Evolutionary conservation across 1,140 invertebrate species (phyloP).

Genomic region (Bradysia coprophila): DNA sequence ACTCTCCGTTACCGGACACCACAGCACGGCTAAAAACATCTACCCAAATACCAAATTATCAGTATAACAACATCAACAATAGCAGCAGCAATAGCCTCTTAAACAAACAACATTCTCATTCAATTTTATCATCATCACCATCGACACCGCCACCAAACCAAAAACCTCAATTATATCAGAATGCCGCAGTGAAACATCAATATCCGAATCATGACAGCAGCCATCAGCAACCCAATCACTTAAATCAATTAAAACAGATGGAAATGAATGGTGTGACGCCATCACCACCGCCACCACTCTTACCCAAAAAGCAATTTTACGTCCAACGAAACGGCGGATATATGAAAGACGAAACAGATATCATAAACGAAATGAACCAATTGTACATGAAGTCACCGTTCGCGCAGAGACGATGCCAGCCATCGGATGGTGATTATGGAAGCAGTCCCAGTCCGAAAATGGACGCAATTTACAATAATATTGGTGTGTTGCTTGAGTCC

Average conservation of each 20-base stretch:
- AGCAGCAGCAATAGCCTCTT: conserved; percentile 7
- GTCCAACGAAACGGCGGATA: too few species aligned
- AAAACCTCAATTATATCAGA: too few species aligned
- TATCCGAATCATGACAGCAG: too few species aligned
- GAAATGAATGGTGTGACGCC: background rate
- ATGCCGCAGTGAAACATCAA: too few species aligned
- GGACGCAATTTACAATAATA: conserved; percentile 19
- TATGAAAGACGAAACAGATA: conserved; percentile 1
- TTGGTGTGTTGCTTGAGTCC: conserved; percentile 10
- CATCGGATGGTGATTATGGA: conserved; percentile 8
- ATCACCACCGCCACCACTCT: background rate
- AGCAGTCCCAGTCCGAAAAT: conserved; percentile 22
- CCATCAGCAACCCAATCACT: too few species aligned
- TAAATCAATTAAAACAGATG: conserved; percentile 7
- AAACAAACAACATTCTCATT: too few species aligned
- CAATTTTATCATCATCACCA: too few species aligned
- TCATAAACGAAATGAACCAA: conserved; percentile 10
- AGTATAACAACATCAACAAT: conserved; percentile 3
- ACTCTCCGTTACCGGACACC: background rate
- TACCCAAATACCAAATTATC: background rate
- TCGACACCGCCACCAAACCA: too few species aligned
- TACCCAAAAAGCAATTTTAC: background rate
- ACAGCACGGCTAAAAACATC: background rate
- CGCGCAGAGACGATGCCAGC: conserved; percentile 10
- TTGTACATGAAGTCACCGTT: conserved; percentile 21